Evolutionary conservation across 2,797 vertebrate genomes (phyloP), one percentile per base, ranked within the genome.

Genomic region (Tachyglossus aculeatus): DNA sequence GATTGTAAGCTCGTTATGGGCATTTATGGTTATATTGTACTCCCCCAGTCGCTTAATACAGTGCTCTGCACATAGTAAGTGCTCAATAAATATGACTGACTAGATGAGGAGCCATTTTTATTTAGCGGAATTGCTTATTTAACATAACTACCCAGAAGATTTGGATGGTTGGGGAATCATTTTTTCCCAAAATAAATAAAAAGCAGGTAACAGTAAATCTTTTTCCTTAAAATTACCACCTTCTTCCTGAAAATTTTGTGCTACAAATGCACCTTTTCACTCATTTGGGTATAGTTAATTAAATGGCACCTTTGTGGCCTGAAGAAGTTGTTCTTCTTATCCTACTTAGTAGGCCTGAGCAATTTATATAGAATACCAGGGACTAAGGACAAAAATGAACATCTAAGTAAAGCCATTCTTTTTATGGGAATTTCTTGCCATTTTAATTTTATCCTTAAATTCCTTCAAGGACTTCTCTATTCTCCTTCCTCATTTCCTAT

Each of bases 201-300:
- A n/a, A n/a, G n/a, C n/a, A n/a, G n/a, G n/a, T n/a, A n/a, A n/a
- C 31, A 43, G 55, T 10, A 34, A 38, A 34, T 22, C 40, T 40
- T 51, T 68, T 60, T 29, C 31, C 25, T 47, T n/a, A 51, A 32
- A 57, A 27, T 67, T n/a, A 56, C 64, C 12, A 55, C 71, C 29
- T 73, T 50, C 56, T 11, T 5, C 25, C 24, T 44, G 43, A 29
- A 54, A 58, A 74, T 43, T 56, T 1, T 22, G 38, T 41, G 27
- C 24, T 40, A 22, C 5, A 25, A 45, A 6, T 62, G 16, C 32
- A 24, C 32, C 36, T 34, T 53, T 51, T 69, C 45, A 59, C n/a
- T 38, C 27, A 56, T 19, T 22, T 34, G 24, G 31, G 65, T 58
- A 68, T 63, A 67, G 73, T 54, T 68, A 41, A 59, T 38, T 55